phyloP scores from a whole-genome alignment of 2,797 vertebrate species.

The Lepus townsendii region DNA sequence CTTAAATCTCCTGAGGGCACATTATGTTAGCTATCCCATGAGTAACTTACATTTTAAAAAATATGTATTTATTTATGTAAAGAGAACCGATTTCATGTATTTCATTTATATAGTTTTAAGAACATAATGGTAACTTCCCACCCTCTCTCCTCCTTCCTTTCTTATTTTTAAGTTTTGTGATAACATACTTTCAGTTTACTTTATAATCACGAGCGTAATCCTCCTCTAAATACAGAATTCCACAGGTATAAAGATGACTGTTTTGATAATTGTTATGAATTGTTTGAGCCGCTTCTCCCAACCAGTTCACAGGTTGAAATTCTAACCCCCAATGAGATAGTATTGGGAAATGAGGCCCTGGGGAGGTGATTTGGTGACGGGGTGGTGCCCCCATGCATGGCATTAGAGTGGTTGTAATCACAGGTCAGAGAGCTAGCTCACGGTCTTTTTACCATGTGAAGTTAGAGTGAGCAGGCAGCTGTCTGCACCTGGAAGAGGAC shows the following conservation, averaged over 20 bases:
- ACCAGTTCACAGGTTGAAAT: background rate
- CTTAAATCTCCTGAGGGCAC: background rate
- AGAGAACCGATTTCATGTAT: too few species aligned
- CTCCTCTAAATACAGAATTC: too few species aligned
- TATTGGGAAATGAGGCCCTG: background rate
- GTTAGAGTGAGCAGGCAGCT: background rate
- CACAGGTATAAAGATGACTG: too few species aligned
- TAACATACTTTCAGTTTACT: too few species aligned
- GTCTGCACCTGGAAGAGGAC: background rate
- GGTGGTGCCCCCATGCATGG: background rate
- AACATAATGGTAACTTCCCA: too few species aligned
- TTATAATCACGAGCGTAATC: too few species aligned
- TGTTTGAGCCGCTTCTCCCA: background rate
- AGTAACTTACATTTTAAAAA: conserved; percentile 8
- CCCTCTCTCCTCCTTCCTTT: too few species aligned
- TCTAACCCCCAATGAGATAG: background rate
- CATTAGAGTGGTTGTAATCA: background rate
- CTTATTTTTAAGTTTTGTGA: too few species aligned
- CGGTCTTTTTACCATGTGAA: background rate
- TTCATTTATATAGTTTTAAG: too few species aligned
- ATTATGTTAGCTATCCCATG: background rate
- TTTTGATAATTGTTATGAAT: background rate
- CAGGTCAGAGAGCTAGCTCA: too few species aligned
- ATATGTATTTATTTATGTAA: too few species aligned
- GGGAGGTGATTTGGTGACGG: background rate